Percentiles rank a stretch among this genome's conserved stretches.
These are phyloP conservation scores for Camelus bactrianus DNA, from an alignment of 2,113 vertebrate genomes.

Conservation along the genomic window DNA sequence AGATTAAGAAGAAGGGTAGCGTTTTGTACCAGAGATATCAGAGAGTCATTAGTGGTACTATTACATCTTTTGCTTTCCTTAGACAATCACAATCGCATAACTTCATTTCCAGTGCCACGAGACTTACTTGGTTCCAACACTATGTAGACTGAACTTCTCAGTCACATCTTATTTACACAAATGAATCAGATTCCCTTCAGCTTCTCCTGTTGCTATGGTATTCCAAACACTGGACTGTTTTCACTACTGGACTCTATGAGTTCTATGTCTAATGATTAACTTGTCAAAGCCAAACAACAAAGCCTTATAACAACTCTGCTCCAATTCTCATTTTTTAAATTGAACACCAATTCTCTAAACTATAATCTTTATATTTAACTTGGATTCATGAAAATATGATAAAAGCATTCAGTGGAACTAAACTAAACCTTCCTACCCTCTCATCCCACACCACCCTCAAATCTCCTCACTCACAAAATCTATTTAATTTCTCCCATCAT, in stretches of 20 bases:
- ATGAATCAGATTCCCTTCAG: background rate
- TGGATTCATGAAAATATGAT: background rate
- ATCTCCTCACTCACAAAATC: background rate
- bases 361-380: background rate
- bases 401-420: background rate
- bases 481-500: background rate
- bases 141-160: background rate
- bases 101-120: background rate
- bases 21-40: background rate
- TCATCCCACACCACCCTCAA: background rate
- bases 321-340: background rate
- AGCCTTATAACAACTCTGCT: background rate
- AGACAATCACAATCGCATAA: background rate
- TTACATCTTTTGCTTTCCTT: background rate
- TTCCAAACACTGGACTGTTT: background rate
- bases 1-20: background rate
- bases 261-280: background rate
- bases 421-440: background rate
- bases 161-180: background rate
- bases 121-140: background rate
- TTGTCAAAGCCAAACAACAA: background rate
- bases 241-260: background rate
- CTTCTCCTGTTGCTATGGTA: background rate
- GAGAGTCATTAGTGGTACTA: background rate
- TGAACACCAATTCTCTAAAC: background rate